These are phyloP conservation scores for Heterodera carotae DNA, from an alignment of 1,140 invertebrate species.

Conservation along the genomic window DNA sequence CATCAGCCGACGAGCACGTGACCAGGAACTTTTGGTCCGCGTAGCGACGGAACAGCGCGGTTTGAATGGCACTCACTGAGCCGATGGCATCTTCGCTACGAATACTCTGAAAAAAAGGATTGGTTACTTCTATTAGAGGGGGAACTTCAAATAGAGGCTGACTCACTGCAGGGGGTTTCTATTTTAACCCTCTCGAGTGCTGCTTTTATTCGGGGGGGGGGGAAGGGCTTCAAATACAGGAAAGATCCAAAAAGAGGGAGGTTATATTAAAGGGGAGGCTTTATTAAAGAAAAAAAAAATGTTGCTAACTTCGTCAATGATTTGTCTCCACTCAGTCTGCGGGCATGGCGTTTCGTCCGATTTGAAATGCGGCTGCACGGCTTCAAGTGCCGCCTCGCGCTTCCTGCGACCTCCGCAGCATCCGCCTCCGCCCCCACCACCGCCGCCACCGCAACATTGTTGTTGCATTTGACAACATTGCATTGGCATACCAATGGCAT, in stretches of 20 bases:
- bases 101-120: constrained; percentile 20
- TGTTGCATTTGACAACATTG: neutral
- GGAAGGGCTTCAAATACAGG: no score
- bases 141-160: no score
- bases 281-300: no score
- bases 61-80: constrained; percentile 32
- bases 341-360: constrained; percentile 32
- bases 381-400: constrained; percentile 1
- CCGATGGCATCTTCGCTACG: constrained; percentile 17
- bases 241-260: no score
- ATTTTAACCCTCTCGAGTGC: no score
- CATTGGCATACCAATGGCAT: neutral
- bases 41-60: constrained; percentile 13
- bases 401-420: constrained; percentile 27
- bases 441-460: neutral
- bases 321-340: constrained; percentile 27
- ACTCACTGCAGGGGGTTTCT: no score
- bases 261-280: no score
- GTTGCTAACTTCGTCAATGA: constrained; percentile 33
- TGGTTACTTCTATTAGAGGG: no score
- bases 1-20: neutral
- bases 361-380: constrained; percentile 28
- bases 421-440: neutral
- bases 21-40: constrained; percentile 26
- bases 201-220: no score